Conservation (phyloP, 2,797 vertebrate species). For the Takifugu ocellatus region DNA sequence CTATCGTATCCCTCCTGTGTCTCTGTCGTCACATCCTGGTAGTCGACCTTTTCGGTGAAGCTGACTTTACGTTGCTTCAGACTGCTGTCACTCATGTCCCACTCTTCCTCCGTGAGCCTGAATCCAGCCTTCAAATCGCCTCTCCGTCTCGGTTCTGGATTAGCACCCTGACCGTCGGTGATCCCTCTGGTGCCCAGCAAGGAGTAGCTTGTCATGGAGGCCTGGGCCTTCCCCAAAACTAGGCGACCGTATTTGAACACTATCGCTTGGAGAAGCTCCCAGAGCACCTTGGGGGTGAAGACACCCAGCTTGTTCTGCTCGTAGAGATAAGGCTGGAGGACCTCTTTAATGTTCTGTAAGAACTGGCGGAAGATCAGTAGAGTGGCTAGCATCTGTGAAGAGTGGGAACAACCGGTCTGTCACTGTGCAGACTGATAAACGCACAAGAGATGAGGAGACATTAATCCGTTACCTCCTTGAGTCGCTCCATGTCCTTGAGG, state of each 20-base stretch:
- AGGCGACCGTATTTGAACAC: slow-evolving; percentile 69
- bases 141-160: slow-evolving; percentile 62
- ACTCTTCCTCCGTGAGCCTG: slow-evolving; percentile 85
- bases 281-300: slow-evolving; percentile 74
- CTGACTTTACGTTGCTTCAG: slow-evolving; percentile 86
- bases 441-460: neutral
- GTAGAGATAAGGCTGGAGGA: slow-evolving; percentile 88
- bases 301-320: slow-evolving; percentile 84
- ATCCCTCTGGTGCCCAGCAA: slow-evolving; percentile 48
- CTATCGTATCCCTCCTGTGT: slow-evolving; percentile 59
- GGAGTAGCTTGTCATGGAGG: slow-evolving; percentile 64
- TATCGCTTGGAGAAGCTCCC: slow-evolving; percentile 76
- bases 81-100: slow-evolving; percentile 79
- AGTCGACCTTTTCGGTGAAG: slow-evolving; percentile 82
- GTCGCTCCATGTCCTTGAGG: slow-evolving; percentile 96
- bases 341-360: slow-evolving; percentile 89
- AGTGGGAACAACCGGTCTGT: neutral
- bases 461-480: slow-evolving; percentile 83
- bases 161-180: slow-evolving; percentile 37
- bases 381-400: slow-evolving; percentile 86
- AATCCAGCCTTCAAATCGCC: slow-evolving; percentile 89
- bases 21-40: slow-evolving; percentile 59
- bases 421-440: no score
- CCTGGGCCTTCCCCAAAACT: slow-evolving; percentile 65
- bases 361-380: slow-evolving; percentile 92